phyloP scores from a whole-genome alignment of 2,113 vertebrate species.

The Dendrocopos noguchii region DNA sequence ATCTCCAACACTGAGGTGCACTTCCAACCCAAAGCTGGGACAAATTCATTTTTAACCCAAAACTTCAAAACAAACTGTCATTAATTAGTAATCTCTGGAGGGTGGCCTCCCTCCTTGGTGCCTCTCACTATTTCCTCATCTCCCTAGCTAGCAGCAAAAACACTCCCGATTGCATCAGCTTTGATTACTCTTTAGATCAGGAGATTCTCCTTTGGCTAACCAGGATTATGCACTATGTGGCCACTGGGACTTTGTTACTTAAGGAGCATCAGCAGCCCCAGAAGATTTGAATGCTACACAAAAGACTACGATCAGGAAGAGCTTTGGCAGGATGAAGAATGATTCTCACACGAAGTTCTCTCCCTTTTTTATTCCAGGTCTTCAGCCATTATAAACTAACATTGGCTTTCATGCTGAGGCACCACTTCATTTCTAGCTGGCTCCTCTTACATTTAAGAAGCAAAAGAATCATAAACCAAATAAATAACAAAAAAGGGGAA shows the following conservation, averaged over 20 bases:
- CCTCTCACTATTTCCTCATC: slow-evolving; percentile 52
- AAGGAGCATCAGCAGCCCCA: not conserved
- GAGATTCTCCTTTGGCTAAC: not conserved
- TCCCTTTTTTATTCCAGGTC: not conserved
- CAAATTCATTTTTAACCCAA: not conserved
- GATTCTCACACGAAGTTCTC: not conserved
- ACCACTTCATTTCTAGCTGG: not conserved
- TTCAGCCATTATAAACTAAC: not conserved
- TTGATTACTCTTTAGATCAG: slow-evolving; percentile 30
- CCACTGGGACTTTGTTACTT: not conserved
- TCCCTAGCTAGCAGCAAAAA: slow-evolving; percentile 18
- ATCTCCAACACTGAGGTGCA: not conserved
- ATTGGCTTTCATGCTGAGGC: fast-evolving
- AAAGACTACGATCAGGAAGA: not conserved
- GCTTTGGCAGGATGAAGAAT: not conserved
- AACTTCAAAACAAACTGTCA: not conserved
- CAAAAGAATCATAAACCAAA: not conserved
- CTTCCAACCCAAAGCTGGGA: not conserved
- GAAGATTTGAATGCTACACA: not conserved
- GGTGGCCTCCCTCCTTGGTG: not conserved
- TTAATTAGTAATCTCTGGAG: slow-evolving; percentile 45
- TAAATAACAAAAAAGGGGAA: not conserved
- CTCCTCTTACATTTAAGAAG: not conserved
- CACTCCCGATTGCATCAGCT: slow-evolving; percentile 44
- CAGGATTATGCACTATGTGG: not conserved